Evolutionary conservation across 2,797 vertebrate species (phyloP).

Genomic region (Squalus acanthias): DNA sequence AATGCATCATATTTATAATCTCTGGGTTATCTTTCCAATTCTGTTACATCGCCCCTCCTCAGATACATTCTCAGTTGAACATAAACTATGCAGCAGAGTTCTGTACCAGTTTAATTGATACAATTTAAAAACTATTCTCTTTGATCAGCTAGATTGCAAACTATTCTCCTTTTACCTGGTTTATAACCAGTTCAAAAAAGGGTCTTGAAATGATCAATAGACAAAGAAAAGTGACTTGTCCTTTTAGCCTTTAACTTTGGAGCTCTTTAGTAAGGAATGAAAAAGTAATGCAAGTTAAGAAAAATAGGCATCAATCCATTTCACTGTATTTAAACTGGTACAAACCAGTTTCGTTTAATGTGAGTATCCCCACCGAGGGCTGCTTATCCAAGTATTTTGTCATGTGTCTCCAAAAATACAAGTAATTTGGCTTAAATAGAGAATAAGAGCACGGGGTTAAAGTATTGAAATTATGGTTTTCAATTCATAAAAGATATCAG

Average conservation of each 20-base stretch:
- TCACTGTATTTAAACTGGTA: neutral
- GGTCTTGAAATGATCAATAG: neutral
- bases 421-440: slow-evolving; percentile 14
- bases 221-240: neutral
- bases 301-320: neutral
- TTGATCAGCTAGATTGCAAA: neutral
- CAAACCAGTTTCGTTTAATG: neutral
- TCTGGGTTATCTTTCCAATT: neutral
- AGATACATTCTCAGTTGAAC: neutral
- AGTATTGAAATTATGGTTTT: neutral
- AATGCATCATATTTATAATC: neutral
- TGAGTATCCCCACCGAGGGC: neutral
- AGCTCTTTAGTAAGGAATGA: neutral
- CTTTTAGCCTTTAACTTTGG: neutral
- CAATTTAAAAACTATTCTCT: neutral
- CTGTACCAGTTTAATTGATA: neutral
- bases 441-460: neutral
- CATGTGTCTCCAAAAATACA: neutral
- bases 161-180: neutral
- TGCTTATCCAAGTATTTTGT: neutral
- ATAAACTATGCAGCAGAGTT: neutral
- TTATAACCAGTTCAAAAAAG: neutral
- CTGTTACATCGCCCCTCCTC: neutral
- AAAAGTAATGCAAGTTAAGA: neutral
- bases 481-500: neutral